A percentile compares a stretch with the other conserved stretches of the same genome.
phyloP scores from a whole-genome alignment of 2,888 invertebrate genomes.

The Taphrorychus bicolor region DNA sequence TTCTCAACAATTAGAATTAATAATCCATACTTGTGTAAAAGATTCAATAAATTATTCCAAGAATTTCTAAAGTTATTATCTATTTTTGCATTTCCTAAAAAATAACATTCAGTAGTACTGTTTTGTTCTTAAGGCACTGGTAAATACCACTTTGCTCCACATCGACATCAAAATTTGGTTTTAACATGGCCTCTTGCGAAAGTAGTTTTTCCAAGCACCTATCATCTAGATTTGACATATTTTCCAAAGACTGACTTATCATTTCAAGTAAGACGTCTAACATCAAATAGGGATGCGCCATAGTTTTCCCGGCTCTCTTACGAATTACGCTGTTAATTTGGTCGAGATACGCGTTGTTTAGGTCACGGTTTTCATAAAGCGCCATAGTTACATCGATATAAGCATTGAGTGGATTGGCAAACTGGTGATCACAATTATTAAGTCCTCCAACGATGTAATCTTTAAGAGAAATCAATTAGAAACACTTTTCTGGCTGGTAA shows the following conservation, averaged over 20 bases:
- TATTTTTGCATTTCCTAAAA: background rate
- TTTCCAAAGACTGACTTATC: background rate
- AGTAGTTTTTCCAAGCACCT: constrained; percentile 16
- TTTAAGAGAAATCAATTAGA: constrained; percentile 9
- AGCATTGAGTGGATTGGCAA: constrained; percentile 12
- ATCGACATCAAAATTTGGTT: constrained; percentile 1
- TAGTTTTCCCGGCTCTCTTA: background rate
- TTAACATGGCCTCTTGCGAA: constrained; percentile 15
- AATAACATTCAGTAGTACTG: background rate
- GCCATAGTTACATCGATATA: constrained; percentile 16
- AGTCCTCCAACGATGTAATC: constrained; percentile 18
- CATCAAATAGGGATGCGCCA: background rate
- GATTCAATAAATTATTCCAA: constrained; percentile 60
- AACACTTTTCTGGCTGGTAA: too few species aligned
- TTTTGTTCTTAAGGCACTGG: constrained; percentile 41
- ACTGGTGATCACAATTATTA: background rate
- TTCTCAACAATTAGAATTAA: constrained; percentile 59
- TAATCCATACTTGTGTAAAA: constrained; percentile 63
- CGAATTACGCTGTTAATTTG: background rate
- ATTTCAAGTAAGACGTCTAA: background rate
- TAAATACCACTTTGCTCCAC: constrained; percentile 6
- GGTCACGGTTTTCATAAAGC: constrained; percentile 16
- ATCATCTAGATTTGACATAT: background rate
- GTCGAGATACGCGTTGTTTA: background rate
- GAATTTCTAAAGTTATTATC: constrained; percentile 49